A percentile compares a stretch with the other conserved stretches of the same genome.
These are phyloP conservation scores for Monarcha castaneiventris DNA, from an alignment of 2,113 vertebrate species.

Conservation along the genomic window DNA sequence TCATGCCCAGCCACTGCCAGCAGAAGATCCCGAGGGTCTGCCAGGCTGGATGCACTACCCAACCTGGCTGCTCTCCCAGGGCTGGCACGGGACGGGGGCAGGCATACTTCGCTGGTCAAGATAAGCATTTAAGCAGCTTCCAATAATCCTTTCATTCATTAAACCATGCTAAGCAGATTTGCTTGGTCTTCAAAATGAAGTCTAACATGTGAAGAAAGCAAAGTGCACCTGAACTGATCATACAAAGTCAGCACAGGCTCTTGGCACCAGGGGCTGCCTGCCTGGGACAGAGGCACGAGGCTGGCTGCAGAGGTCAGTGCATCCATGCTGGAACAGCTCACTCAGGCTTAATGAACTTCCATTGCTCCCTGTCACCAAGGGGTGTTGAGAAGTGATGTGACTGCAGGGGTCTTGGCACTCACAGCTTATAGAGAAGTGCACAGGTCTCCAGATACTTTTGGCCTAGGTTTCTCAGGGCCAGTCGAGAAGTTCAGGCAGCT, in stretches of 20 bases:
- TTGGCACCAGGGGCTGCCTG: neutral
- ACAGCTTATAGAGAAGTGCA: neutral
- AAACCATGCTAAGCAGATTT: neutral
- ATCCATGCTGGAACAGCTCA: neutral
- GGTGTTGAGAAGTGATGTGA: neutral
- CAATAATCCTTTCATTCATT: neutral
- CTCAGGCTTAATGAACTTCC: accelerated
- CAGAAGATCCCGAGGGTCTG: neutral
- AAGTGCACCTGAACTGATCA: neutral
- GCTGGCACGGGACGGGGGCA: accelerated
- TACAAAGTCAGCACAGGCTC: neutral
- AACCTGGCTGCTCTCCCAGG: neutral
- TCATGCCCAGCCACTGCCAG: neutral
- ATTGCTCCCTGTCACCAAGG: neutral
- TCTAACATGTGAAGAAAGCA: neutral
- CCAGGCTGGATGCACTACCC: neutral
- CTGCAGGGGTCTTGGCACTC: neutral
- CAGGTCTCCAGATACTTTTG: neutral
- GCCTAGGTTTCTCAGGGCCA: neutral
- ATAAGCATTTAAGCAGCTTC: neutral
- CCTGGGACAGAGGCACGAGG: accelerated
- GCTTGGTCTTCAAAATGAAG: neutral
- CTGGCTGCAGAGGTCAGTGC: neutral
- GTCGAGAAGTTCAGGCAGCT: neutral
- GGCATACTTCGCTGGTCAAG: neutral